Evolutionary conservation across 1,140 invertebrate genomes (phyloP).

Genomic region (Venustaconcha ellipsiformis): DNA sequence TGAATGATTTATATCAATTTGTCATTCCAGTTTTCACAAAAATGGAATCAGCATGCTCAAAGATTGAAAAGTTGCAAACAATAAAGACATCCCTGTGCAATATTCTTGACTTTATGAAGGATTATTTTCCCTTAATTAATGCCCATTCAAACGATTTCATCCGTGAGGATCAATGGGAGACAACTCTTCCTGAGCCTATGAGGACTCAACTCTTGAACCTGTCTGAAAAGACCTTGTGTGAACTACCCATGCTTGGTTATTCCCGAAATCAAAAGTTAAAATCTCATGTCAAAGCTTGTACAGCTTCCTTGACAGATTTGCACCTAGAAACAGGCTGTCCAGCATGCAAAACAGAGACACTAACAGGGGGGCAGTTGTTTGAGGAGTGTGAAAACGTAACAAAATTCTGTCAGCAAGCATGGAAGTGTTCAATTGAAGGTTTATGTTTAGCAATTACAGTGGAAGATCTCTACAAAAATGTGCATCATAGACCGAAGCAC

Average conservation of each 20-base stretch:
- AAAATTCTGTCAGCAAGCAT: conserved; percentile 5
- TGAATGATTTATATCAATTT: too few species aligned
- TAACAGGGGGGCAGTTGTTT: too few species aligned
- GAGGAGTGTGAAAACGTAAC: not conserved
- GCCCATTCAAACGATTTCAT: conserved; percentile 31
- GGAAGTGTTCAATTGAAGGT: conserved; percentile 4
- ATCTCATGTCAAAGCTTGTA: not conserved
- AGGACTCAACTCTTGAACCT: conserved; percentile 21
- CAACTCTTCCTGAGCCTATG: conserved; percentile 3
- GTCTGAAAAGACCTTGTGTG: conserved; percentile 9
- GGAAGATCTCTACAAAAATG: not conserved
- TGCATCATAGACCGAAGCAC: not conserved
- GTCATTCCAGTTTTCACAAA: too few species aligned
- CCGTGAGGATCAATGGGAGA: conserved; percentile 22
- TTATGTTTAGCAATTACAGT: not conserved
- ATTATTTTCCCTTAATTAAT: conserved; percentile 23
- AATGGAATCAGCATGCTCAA: too few species aligned
- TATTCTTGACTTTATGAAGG: conserved; percentile 16
- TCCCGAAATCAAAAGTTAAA: not conserved
- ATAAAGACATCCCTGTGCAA: conserved; percentile 11
- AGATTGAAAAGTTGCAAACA: not conserved
- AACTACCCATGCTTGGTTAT: conserved; percentile 4
- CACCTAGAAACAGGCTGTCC: not conserved
- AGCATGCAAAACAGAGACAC: too few species aligned
- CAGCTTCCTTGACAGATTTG: not conserved